Evolutionary conservation across 2,888 invertebrate species (phyloP), one percentile per base, ranked within the genome.

Genomic region (Acronicta psi): DNA sequence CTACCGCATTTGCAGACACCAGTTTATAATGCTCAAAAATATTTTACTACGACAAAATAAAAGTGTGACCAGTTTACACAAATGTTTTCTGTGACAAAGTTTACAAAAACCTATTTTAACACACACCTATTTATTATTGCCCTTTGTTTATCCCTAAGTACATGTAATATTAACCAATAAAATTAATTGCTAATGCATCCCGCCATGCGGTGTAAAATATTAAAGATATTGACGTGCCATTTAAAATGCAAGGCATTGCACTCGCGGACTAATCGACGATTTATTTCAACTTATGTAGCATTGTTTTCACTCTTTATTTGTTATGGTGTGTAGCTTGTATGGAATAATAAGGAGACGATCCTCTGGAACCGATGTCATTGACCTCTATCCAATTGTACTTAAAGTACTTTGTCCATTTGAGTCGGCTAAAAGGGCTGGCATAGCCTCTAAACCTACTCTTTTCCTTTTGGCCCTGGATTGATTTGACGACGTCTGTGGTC

Each of bases 231-330:
- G 53, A 62, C 50, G 2, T 25, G 7, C 13, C 18, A 49, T 38
- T 64, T 42, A 25, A 56, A 50, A 45, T 59, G 62, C 62, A 47
- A 17, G 31, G 54, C 37, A 25, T 10, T 66, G 58, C 68, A 50
- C 47, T 53, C 9, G 38, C 6, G 31, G 16, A 47, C 40, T 77
- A 78, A 77, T 68, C 45, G 60, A 53, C 57, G 60, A 73, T 78
- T 73, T 63, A 42, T 60, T 66, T 71, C 68, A 56, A 42, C 51
- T 78, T 79, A 80, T 75, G 79, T 75, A 52, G 63, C 57, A 80
- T 80, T 80, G 79, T 79, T 70, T 56, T 52, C 37, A 11, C 18
- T 57, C 59, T 11, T 42, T 45, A 51, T 42, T 25, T 25, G 43
- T 34, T 10, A 2, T 43, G 17, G n/a, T 16, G 14, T 31, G 40